Conservation (phyloP, 2,888 invertebrate genomes). For the Callyntrura sp. region DNA sequence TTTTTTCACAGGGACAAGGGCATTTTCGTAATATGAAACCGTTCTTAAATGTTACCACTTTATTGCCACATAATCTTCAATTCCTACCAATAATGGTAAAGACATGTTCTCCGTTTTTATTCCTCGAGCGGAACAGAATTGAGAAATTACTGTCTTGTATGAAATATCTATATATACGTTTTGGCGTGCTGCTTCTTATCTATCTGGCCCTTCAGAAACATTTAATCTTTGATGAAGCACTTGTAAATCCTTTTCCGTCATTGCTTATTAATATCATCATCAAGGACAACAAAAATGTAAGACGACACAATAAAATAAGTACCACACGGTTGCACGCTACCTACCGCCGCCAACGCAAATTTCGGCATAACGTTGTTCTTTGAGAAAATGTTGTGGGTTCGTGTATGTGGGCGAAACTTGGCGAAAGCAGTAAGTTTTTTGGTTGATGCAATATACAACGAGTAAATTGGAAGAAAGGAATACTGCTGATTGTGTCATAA, state of each 20-base stretch:
- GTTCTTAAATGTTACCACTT: background rate
- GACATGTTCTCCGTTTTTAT: background rate
- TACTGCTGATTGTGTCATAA: too few species aligned
- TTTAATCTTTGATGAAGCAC: constrained; percentile 48
- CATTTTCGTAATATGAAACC: too few species aligned
- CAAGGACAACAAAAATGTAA: background rate
- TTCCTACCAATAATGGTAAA: background rate
- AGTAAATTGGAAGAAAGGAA: too few species aligned
- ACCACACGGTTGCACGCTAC: too few species aligned
- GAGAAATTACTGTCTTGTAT: background rate
- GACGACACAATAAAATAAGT: too few species aligned
- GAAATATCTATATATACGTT: background rate
- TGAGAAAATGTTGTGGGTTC: too few species aligned
- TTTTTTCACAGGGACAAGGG: too few species aligned
- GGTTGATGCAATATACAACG: too few species aligned
- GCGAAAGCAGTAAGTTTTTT: too few species aligned
- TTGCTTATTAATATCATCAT: background rate
- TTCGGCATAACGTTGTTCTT: too few species aligned
- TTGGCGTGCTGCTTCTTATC: background rate
- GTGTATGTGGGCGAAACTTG: too few species aligned
- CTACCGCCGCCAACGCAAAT: too few species aligned
- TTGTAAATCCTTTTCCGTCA: constrained; percentile 24
- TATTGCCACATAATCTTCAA: constrained; percentile 27
- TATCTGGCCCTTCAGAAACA: background rate
- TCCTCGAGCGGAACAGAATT: background rate